These are phyloP conservation scores for Epinotia ramella DNA, from an alignment of 2,888 invertebrate genomes.

Conservation along the genomic window DNA sequence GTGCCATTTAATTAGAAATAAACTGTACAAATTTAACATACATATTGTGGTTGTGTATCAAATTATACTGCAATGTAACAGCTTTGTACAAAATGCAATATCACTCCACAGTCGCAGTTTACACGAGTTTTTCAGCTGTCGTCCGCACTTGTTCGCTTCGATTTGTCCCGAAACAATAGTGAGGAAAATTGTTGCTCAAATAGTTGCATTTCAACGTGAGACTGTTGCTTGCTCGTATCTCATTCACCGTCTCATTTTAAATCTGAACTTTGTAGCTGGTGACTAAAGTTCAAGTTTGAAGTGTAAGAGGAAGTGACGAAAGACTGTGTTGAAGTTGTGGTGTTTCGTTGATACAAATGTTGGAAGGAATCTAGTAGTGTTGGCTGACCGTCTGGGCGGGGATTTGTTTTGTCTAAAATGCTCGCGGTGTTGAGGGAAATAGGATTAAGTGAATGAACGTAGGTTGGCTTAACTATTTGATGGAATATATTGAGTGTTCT, in stretches of 20 bases:
- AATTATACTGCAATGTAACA: conserved; percentile 1
- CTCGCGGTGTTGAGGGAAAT: neutral
- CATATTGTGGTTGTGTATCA: neutral
- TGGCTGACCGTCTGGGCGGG: conserved; percentile 18
- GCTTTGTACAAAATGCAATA: conserved; percentile 22
- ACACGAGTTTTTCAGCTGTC: conserved; percentile 34
- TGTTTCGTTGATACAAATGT: conserved; percentile 6
- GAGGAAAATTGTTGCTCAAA: conserved; percentile 27
- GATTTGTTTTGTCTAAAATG: conserved; percentile 21
- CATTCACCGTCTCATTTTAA: neutral
- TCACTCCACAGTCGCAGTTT: conserved; percentile 5
- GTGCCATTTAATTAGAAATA: neutral
- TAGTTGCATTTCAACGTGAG: neutral
- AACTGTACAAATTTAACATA: neutral
- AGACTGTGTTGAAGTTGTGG: neutral
- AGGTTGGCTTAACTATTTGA: neutral
- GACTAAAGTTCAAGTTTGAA: neutral
- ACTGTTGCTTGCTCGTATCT: neutral
- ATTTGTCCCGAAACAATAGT: conserved; percentile 26
- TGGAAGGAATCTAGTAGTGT: conserved; percentile 16
- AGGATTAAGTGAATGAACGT: conserved; percentile 6
- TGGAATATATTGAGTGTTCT: neutral
- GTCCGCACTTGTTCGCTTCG: conserved; percentile 23
- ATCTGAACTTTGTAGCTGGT: neutral
- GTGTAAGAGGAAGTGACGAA: neutral